These are phyloP conservation scores for Plumapathes pennacea DNA, from an alignment of 92 coral and sea anemone genomes.

Conservation along the genomic window DNA sequence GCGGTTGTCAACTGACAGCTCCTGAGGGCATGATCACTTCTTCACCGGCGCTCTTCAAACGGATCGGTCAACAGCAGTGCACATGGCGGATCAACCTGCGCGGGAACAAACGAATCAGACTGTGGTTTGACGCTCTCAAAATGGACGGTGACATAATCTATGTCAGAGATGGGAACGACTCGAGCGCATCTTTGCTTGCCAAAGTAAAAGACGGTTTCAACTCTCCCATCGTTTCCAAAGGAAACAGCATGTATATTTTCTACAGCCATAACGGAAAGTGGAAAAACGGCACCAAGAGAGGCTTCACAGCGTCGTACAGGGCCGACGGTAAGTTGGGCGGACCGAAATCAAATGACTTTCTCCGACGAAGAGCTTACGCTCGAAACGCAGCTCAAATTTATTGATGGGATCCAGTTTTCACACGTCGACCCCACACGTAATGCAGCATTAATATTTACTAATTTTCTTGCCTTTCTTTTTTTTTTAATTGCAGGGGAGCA, in stretches of 20 bases:
- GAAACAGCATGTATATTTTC: slow-evolving; percentile 62
- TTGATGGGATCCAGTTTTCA: too few species aligned
- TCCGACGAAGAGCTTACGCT: too few species aligned
- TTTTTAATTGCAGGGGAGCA: background rate
- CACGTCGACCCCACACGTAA: background rate
- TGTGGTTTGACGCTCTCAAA: slow-evolving; percentile 87
- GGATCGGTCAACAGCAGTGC: slow-evolving; percentile 57
- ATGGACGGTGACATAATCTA: slow-evolving; percentile 77
- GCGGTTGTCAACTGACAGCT: slow-evolving; percentile 80
- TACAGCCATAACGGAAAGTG: slow-evolving; percentile 77
- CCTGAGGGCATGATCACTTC: slow-evolving; percentile 87
- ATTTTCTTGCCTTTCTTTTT: background rate
- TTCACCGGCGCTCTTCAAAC: slow-evolving; percentile 71
- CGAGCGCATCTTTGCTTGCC: slow-evolving; percentile 66
- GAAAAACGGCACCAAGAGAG: slow-evolving; percentile 72
- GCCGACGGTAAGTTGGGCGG: slow-evolving; percentile 46
- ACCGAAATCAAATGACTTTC: too few species aligned
- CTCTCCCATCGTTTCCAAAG: slow-evolving; percentile 46
- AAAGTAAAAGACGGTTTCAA: slow-evolving; percentile 50
- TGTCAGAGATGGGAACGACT: slow-evolving; percentile 77
- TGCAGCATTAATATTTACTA: background rate
- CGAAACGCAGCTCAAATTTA: too few species aligned
- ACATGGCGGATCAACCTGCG: slow-evolving; percentile 75
- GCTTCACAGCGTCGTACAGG: slow-evolving; percentile 79
- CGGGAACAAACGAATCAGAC: slow-evolving; percentile 47